Percentiles rank a stretch among this genome's conserved stretches.
phyloP scores from a whole-genome alignment of 2,113 vertebrate species.

The Pelecanus crispus region DNA sequence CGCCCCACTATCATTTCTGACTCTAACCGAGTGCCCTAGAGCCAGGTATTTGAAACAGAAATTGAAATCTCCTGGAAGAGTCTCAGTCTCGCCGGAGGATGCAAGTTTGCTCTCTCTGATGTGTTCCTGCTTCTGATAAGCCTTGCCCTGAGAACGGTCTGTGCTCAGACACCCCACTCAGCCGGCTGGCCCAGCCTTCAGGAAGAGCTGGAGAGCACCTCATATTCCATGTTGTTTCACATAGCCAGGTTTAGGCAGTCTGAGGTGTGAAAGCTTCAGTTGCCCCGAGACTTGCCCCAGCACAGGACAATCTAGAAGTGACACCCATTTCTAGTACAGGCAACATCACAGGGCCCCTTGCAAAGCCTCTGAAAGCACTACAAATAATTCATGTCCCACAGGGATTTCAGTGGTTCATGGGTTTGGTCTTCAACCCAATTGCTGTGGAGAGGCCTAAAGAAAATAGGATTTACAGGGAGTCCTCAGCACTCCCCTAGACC shows the following conservation, averaged over 20 bases:
- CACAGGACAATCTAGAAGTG: background rate
- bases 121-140: background rate
- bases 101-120: fast-evolving
- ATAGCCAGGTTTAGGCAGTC: background rate
- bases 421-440: background rate
- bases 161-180: background rate
- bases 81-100: fast-evolving
- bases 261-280: background rate
- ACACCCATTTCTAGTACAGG: background rate
- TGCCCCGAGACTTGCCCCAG: background rate
- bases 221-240: background rate
- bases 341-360: background rate
- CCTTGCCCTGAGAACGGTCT: background rate
- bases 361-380: background rate
- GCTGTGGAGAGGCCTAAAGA: background rate
- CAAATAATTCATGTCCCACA: background rate
- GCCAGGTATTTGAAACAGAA: background rate
- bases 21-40: background rate
- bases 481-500: background rate
- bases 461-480: background rate
- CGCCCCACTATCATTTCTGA: background rate
- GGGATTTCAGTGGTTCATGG: background rate
- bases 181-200: background rate
- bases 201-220: background rate
- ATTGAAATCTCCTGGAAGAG: background rate